Base-by-base conservation (phyloP, 2,113 vertebrate species). In the Brienomyrus longianalis region DNA sequence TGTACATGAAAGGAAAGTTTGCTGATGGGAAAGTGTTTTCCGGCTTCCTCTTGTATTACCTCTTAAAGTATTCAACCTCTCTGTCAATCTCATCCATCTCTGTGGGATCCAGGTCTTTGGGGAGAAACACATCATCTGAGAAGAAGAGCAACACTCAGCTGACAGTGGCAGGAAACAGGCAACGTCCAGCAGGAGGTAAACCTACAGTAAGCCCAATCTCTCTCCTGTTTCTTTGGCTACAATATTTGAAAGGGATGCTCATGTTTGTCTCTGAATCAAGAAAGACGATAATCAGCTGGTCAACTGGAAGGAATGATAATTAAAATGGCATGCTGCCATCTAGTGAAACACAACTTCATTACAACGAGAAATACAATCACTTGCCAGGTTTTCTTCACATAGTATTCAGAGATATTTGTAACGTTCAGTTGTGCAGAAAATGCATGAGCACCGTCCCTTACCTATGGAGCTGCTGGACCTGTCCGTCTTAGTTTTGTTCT, bases 31-130 rank as follows among this genome's bases (percentile, higher is more conserved):
- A 39, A 3, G 19, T 83, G 5, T 23, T 43, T 45, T 21, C 3
- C 9, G 6, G 35, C 62, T 88, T 51, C 27, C 52, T 52, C 62
- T 5, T 31, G 45, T 8, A 27, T 80, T 92, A 99, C 98, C 98
- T 97, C 95, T 99, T 99, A 92, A 99, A 99, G 95, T 99, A 98
- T 91, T 99, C 98, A 93, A 99, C 98, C 94, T 99, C 98, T 56
- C 98, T 95, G 95, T 99, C 98, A 9, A 97, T 99, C 93, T 99
- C 98, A 43, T 99, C 98, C 98, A 99, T 98, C 94, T 99, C 97
- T 52, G 94, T 97, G 88, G 97, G 96, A 2, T 99, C 98, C 90
- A 97, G 93, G 91, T 99, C 98, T 96, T 99, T 99, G 90, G 98
- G 98, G 91, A 99, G 97, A 95, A 99, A 99, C 84, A 99, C 98